Evolutionary conservation across 1,140 invertebrate species (phyloP).

Genomic region (Drosophila busckii): DNA sequence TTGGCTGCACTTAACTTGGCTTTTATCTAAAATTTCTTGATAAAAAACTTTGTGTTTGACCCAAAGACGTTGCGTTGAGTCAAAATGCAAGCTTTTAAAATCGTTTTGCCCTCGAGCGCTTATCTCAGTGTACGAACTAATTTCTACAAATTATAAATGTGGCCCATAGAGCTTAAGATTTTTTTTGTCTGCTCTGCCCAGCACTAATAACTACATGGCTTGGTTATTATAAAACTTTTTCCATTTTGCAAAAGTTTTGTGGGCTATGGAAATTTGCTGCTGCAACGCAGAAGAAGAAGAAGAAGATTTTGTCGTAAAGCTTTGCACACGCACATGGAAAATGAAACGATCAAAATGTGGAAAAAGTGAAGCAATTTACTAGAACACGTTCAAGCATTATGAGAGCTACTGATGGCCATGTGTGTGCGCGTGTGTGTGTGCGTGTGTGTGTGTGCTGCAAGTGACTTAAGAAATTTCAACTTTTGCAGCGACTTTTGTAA

Average conservation of each 20-base stretch:
- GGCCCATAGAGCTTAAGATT: constrained; percentile 21
- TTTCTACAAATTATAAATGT: constrained; percentile 42
- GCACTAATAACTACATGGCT: constrained; percentile 50
- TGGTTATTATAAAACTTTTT: constrained; percentile 57
- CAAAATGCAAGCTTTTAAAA: too few relatives aligned
- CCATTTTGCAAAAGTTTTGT: constrained; percentile 44
- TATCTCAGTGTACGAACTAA: constrained; percentile 34
- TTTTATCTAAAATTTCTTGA: too few relatives aligned
- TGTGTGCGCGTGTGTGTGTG: neutral
- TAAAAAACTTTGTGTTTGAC: too few relatives aligned
- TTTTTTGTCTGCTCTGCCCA: constrained; percentile 25
- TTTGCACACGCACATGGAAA: constrained; percentile 34
- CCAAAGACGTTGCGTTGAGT: too few relatives aligned
- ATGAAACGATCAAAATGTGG: constrained; percentile 50
- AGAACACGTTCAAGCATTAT: constrained; percentile 38
- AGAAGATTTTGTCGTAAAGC: neutral
- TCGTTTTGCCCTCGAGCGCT: constrained; percentile 8
- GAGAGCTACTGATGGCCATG: neutral
- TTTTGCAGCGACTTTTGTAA: constrained; percentile 34
- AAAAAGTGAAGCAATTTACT: constrained; percentile 49
- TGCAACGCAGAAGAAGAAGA: neutral
- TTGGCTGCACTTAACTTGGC: too few relatives aligned
- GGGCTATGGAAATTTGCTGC: constrained; percentile 32
- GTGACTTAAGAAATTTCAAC: constrained; percentile 30
- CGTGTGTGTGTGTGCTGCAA: constrained; percentile 1